These are phyloP conservation scores for Megaptera novaeangliae DNA, from an alignment of 2,113 vertebrate species.

Conservation along the genomic window DNA sequence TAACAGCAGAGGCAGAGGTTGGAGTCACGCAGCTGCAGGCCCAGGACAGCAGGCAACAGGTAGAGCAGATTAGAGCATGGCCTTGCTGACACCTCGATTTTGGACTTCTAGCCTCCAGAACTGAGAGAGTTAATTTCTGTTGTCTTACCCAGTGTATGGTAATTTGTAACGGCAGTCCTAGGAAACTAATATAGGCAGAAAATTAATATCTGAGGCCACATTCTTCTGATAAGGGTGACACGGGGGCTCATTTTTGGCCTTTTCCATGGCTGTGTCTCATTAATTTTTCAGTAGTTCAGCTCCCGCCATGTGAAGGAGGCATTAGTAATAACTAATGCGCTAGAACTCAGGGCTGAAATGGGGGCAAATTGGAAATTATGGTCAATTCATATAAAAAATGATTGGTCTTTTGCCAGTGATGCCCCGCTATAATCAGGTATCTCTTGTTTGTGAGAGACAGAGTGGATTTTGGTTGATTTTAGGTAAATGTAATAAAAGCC, in stretches of 20 bases:
- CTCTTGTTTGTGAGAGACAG: not conserved
- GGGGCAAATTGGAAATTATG: not conserved
- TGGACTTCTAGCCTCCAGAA: not conserved
- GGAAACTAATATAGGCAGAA: not conserved
- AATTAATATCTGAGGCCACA: not conserved
- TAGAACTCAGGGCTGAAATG: not conserved
- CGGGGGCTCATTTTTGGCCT: not conserved
- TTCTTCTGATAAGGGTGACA: not conserved
- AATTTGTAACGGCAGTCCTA: not conserved
- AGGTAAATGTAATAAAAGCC: not conserved
- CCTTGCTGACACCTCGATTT: too few species aligned
- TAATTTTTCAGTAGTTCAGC: not conserved
- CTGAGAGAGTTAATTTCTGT: not conserved
- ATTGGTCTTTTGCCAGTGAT: not conserved
- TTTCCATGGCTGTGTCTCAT: accelerated
- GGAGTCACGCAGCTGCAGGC: too few species aligned
- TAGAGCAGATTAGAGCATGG: not conserved
- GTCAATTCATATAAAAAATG: not conserved
- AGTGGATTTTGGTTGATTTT: not conserved
- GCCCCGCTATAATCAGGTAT: accelerated
- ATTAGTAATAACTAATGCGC: not conserved
- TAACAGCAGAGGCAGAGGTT: not conserved
- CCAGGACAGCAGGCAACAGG: not conserved
- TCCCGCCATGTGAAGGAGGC: not conserved
- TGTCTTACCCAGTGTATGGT: not conserved